Percentiles rank a stretch among this genome's conserved stretches.
phyloP scores from a whole-genome alignment of 2,113 vertebrate genomes.

The Pyxicephalus adspersus region DNA sequence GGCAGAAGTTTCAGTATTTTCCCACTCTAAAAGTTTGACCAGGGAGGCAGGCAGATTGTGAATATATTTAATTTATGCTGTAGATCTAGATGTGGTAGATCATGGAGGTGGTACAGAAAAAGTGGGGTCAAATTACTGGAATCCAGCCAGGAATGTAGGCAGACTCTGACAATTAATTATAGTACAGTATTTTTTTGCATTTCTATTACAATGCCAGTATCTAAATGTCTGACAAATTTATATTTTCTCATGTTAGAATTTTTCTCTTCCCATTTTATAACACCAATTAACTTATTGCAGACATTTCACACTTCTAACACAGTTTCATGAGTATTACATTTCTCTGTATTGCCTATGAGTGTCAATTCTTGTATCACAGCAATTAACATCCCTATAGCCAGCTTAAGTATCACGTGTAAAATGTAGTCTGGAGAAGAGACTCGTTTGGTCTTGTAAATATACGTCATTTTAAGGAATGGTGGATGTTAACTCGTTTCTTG shows the following conservation, averaged over 20 bases:
- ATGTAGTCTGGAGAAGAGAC: background rate
- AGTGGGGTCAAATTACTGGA: too few relatives aligned
- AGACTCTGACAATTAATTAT: background rate
- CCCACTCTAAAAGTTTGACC: too few relatives aligned
- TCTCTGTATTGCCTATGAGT: background rate
- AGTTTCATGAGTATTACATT: constrained; percentile 8
- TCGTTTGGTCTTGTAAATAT: constrained; percentile 18
- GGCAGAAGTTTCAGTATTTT: too few relatives aligned
- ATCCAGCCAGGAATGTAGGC: too few relatives aligned
- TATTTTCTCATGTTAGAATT: background rate
- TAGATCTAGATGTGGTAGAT: too few relatives aligned
- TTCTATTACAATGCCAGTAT: background rate
- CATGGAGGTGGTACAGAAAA: too few relatives aligned
- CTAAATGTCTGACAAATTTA: background rate
- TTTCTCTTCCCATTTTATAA: background rate
- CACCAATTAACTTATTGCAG: constrained; percentile 39
- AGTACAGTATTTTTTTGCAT: background rate
- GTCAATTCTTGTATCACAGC: background rate
- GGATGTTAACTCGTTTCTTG: too few relatives aligned
- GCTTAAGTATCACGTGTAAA: background rate
- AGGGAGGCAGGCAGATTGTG: too few relatives aligned
- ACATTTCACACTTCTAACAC: constrained; percentile 20
- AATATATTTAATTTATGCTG: too few relatives aligned
- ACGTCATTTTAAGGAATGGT: background rate
- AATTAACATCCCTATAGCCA: constrained; percentile 5